Base-by-base conservation (phyloP, 2,113 vertebrate species). In the Menura novaehollandiae region DNA sequence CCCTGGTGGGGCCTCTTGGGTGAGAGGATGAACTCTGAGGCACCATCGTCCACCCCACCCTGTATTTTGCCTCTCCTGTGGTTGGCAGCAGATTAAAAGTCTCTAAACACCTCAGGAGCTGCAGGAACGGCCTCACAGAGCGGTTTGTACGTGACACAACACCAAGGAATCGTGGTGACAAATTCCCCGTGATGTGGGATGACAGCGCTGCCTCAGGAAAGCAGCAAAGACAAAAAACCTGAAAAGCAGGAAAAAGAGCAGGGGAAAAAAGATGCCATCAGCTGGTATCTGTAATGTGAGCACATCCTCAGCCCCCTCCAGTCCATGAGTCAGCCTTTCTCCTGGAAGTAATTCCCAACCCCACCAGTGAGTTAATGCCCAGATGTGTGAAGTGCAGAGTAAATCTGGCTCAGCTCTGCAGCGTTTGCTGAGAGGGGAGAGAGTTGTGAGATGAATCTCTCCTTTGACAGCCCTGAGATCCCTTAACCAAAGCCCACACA, bases 271-370 rank as follows among this genome's bases (percentile, higher is more conserved):
- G 71, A 59, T 55, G 72, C 58, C 68, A 23, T 5, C 46, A 47
- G 69, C 60, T 21, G 62, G 37, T 41, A 53, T 20, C 28, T 69
- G 58, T 4, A 39, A 46, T 8, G 46, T 11, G 26, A 83, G 71
- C 82, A 71, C 67, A 51, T 72, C 63, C 90, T 83, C 92, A 77
- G 78, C 46, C 67, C 81, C 67, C 88, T 90, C 85, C 63, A 58
- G 41, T 0, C 51, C 75, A 7, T 91, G 90, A 96, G 94, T 88
- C 94, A 96, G 68, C 46, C 55, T 37, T 91, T 85, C 89, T 93
- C 93, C 82, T 96, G 88, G 94, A 96, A 91, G 64, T 46, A 35
- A 96, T 94, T 93, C 71, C n/a, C 75, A 88, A 8, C 15, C 39
- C n/a, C 64, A 58, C 7, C 74, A 91, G 82, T 0, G 1, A 92